Conservation (phyloP, 2,888 invertebrate species). For the Heteropelma amictum region DNA sequence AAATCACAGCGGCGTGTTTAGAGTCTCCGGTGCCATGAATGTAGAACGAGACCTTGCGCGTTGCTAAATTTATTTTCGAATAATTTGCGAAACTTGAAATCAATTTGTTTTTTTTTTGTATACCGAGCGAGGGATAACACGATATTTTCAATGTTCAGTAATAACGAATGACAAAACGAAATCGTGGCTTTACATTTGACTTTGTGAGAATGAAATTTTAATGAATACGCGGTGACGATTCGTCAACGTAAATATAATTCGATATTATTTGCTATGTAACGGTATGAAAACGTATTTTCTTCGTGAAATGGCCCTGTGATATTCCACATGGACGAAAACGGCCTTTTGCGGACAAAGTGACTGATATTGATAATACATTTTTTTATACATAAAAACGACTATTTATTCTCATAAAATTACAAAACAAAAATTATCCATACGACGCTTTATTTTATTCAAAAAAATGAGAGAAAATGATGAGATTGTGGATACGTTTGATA, state of each 20-base stretch:
- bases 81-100: neutral
- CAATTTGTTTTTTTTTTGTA: conserved; percentile 5
- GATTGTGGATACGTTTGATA: neutral
- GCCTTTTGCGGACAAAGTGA: neutral
- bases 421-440: neutral
- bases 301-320: conserved; percentile 38
- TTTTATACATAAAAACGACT: conserved; percentile 3
- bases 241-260: neutral
- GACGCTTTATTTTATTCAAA: neutral
- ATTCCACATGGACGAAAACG: conserved; percentile 6
- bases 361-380: conserved; percentile 31
- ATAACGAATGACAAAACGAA: conserved; percentile 12
- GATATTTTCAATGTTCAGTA: neutral
- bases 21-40: neutral
- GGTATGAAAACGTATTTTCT: conserved; percentile 10
- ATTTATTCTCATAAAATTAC: neutral
- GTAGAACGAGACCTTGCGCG: too few species aligned
- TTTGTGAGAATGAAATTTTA: neutral
- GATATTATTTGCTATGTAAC: neutral
- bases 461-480: neutral
- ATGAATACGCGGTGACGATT: neutral
- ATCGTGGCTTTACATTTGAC: conserved; percentile 17
- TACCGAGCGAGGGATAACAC: neutral
- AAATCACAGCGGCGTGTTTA: neutral
- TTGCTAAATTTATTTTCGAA: too few species aligned